phyloP scores from a whole-genome alignment of 2,888 invertebrate species.

The Cerceris rybyensis region DNA sequence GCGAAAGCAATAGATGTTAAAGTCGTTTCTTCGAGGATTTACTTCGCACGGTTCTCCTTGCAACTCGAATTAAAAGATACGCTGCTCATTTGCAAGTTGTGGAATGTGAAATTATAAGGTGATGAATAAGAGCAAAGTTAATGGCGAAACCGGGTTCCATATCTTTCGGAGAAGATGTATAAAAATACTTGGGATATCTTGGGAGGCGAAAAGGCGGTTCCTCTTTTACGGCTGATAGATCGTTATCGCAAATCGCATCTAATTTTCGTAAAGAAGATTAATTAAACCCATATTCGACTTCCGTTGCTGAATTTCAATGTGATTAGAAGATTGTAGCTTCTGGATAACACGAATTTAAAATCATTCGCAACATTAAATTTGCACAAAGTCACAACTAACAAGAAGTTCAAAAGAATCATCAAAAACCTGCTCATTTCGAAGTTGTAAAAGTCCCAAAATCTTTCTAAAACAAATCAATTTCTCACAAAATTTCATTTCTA shows the following conservation, averaged over 20 bases:
- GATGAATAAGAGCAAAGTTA: constrained; percentile 56
- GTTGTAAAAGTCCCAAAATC: too few species aligned
- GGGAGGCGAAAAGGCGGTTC: constrained; percentile 27
- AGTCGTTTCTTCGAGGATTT: too few species aligned
- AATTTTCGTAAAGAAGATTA: constrained; percentile 39
- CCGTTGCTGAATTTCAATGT: constrained; percentile 20
- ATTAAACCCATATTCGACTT: constrained; percentile 47
- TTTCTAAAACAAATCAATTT: too few species aligned
- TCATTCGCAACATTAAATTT: constrained; percentile 31
- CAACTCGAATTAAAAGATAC: constrained; percentile 16
- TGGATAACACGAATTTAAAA: constrained; percentile 29
- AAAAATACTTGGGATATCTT: constrained; percentile 47
- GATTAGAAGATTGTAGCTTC: constrained; percentile 1
- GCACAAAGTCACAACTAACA: background rate
- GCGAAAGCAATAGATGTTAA: too few species aligned
- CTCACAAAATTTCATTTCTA: too few species aligned
- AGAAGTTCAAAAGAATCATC: background rate
- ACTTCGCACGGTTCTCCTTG: background rate
- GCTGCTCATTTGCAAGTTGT: constrained; percentile 46
- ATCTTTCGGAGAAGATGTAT: constrained; percentile 1
- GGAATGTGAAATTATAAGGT: constrained; percentile 53
- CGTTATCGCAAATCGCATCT: constrained; percentile 57
- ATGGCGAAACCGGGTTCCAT: constrained; percentile 45
- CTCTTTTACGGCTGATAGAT: constrained; percentile 47
- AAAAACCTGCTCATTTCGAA: too few species aligned